These are phyloP conservation scores for Hoplostethus mediterraneus DNA, from an alignment of 2,797 vertebrate species.

Conservation along the genomic window DNA sequence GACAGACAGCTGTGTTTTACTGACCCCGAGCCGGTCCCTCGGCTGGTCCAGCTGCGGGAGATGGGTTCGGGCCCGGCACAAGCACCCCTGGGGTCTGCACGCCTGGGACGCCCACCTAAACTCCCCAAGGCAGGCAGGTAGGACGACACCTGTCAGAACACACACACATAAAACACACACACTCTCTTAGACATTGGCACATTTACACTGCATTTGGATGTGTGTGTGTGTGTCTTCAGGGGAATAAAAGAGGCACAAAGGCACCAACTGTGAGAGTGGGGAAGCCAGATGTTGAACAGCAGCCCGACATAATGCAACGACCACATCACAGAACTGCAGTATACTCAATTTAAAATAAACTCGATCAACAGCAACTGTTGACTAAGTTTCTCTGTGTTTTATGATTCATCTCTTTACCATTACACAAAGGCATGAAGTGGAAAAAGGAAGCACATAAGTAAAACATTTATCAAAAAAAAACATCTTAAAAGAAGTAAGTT, in stretches of 20 bases:
- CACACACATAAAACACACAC: conserved; percentile 41
- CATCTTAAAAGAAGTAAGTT: neutral
- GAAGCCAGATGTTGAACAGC: conserved; percentile 64
- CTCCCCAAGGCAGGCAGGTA: conserved; percentile 88
- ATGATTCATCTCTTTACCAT: neutral
- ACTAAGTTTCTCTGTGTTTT: conserved; percentile 33
- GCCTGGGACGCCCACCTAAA: conserved; percentile 71
- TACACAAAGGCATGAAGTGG: neutral
- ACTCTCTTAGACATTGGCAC: conserved; percentile 31
- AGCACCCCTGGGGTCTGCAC: conserved; percentile 65
- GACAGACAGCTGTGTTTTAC: conserved; percentile 76
- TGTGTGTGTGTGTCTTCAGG: conserved; percentile 32
- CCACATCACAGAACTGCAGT: conserved; percentile 22
- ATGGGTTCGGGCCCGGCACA: conserved; percentile 58
- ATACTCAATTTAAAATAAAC: conserved; percentile 5
- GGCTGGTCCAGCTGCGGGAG: conserved; percentile 83
- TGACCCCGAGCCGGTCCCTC: conserved; percentile 87
- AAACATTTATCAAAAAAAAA: conserved; percentile 10
- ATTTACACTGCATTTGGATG: conserved; percentile 31
- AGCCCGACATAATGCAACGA: conserved; percentile 32
- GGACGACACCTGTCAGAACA: conserved; percentile 87
- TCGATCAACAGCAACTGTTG: conserved; percentile 12
- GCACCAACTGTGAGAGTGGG: conserved; percentile 26
- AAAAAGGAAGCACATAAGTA: neutral
- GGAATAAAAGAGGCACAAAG: conserved; percentile 34